Base-by-base conservation (phyloP, 2,888 invertebrate species). In the Ichneumoninae sp. region DNA sequence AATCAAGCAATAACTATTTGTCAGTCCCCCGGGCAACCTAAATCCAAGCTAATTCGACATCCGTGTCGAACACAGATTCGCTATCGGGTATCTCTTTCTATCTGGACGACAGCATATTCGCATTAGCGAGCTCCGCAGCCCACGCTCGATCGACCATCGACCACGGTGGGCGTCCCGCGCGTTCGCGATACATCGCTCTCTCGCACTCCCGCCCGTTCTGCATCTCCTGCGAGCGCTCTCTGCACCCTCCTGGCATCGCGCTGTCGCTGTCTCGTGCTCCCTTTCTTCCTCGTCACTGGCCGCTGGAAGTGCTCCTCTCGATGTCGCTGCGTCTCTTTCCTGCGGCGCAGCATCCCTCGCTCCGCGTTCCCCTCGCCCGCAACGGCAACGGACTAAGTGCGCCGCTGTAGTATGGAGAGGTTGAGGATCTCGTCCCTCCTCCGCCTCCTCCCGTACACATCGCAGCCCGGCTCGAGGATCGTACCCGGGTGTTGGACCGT, bases 1-100 rank as follows among this genome's bases (percentile, higher is more conserved):
- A 93, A 93, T 93, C 93, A 93, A 93, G 93, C 93, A 93, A 93
- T 93, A 93, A 93, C 93, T 93, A 93, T 93, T 93, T 93, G 93
- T 93, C 93, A 93, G 93, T 92, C 91, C 91, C 91, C 91, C 89
- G 91, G 92, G 92, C 93, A 93, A 93, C 93, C 93, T 93, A 93
- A 93, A 93, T 93, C 93, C 93, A 92, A 92, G 93, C 93, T 93
- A 93, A 93, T 93, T 93, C 93, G 93, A 93, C 93, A 93, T 93
- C 93, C 93, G 91, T 93, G 93, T 93, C 93, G 93, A 91, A 93
- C 93, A 93, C 93, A 93, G 93, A 93, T 93, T 93, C 91, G 91
- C 93, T 93, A 93, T 93, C 93, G 91, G 90, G 89, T 93, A 93
- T 93, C 93, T 93, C 93, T 93, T 93, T 93, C 93, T 93, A 93